phyloP scores from a whole-genome alignment of 1,140 invertebrate genomes.

The Drosophila bifasciata region DNA sequence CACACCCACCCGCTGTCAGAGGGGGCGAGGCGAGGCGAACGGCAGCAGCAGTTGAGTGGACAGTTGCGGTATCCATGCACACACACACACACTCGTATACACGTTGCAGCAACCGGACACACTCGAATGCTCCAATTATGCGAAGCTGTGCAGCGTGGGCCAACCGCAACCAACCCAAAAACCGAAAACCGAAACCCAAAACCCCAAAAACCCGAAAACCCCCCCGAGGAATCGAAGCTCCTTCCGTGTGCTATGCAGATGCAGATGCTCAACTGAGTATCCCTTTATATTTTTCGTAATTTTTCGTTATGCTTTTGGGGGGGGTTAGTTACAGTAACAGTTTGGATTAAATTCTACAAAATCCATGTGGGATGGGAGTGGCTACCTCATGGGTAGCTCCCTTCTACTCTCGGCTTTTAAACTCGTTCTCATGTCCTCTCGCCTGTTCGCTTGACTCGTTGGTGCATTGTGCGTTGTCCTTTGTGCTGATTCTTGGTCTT shows the following conservation, averaged over 20 bases:
- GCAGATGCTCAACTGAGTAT: constrained; percentile 62
- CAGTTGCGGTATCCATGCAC: constrained; percentile 29
- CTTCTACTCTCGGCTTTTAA: constrained; percentile 43
- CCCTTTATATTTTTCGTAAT: constrained; percentile 55
- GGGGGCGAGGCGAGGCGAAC: no score
- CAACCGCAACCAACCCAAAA: constrained; percentile 2
- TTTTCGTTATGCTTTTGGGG: constrained; percentile 23
- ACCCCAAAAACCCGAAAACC: background rate
- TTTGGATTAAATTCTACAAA: constrained; percentile 69
- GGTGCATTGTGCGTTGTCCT: constrained; percentile 14
- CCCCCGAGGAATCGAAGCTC: constrained; percentile 30
- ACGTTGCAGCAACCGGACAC: background rate
- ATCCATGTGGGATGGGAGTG: constrained; percentile 31
- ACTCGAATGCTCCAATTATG: constrained; percentile 48
- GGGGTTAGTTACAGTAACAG: constrained; percentile 70
- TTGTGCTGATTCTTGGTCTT: background rate
- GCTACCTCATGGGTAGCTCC: no score
- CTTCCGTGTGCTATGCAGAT: constrained; percentile 43
- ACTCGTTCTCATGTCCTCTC: constrained; percentile 34
- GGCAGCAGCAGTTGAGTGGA: constrained; percentile 48
- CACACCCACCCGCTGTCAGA: no score
- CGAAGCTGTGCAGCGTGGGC: background rate
- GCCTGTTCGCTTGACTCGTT: no score
- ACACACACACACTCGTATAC: no score
- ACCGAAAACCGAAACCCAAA: background rate